Percentiles rank a stretch among this genome's conserved stretches.
phyloP scores from a whole-genome alignment of 1,140 invertebrate species.

The Kradibia gibbosae region DNA sequence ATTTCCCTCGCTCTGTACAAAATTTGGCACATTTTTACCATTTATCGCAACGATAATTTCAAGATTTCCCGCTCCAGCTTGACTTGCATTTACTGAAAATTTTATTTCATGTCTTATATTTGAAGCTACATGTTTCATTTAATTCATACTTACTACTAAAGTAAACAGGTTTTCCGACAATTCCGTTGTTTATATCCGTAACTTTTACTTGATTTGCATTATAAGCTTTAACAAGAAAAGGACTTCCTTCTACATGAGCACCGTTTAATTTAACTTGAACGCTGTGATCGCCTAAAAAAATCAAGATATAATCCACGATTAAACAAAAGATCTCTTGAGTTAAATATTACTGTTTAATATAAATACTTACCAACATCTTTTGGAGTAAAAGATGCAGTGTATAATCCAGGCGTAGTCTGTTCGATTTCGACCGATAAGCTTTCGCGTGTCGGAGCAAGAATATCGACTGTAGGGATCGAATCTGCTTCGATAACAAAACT shows the following conservation, averaged over 20 bases:
- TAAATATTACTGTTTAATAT: too few relatives aligned
- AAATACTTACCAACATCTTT: constrained; percentile 84
- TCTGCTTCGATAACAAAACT: constrained; percentile 88
- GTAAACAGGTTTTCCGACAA: constrained; percentile 92
- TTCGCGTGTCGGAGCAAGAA: constrained; percentile 82
- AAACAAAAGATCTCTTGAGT: too few relatives aligned
- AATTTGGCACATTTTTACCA: constrained; percentile 97
- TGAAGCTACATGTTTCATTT: neutral
- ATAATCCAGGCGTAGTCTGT: constrained; percentile 63
- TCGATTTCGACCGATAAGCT: constrained; percentile 80
- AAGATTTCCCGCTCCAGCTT: constrained; percentile 93
- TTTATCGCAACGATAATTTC: constrained; percentile 99
- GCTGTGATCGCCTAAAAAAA: constrained; percentile 84
- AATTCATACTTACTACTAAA: constrained; percentile 91
- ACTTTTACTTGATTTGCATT: constrained; percentile 93
- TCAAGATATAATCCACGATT: too few relatives aligned
- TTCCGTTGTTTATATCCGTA: constrained; percentile 89
- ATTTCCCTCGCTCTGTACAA: constrained; percentile 97
- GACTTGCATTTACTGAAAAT: constrained; percentile 82
- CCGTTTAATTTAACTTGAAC: constrained; percentile 89
- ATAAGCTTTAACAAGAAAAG: constrained; percentile 96
- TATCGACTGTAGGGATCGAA: constrained; percentile 82
- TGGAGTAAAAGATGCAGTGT: constrained; percentile 86
- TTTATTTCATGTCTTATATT: neutral
- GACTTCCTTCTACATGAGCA: constrained; percentile 92